Conservation (phyloP, 2,113 vertebrate genomes). For the Bujurquina vittata region DNA sequence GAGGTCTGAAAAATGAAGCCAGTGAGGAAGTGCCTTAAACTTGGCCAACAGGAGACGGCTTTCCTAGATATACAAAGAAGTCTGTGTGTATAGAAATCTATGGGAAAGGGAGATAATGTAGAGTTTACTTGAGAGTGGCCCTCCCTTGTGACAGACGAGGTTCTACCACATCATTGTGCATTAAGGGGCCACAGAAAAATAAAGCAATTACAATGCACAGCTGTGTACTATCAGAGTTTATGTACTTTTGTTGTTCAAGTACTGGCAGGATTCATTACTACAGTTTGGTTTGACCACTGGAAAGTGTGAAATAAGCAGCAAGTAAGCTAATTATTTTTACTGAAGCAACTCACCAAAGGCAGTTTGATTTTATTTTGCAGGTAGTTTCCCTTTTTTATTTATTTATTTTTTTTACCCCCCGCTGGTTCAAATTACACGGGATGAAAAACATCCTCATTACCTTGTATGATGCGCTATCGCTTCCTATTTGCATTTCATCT, state of each 20-base stretch:
- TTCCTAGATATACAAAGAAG: neutral
- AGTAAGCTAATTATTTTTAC: neutral
- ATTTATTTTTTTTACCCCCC: neutral
- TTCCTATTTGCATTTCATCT: neutral
- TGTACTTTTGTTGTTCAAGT: neutral
- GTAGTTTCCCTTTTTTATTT: neutral
- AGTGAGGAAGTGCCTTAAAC: neutral
- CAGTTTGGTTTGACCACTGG: neutral
- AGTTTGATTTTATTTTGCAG: neutral
- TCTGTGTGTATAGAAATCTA: neutral
- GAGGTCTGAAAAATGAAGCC: neutral
- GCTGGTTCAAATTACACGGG: neutral
- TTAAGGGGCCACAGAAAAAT: neutral
- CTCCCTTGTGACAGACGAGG: neutral
- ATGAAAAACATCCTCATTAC: neutral
- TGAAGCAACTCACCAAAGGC: neutral
- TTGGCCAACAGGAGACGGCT: neutral
- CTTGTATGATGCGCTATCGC: neutral
- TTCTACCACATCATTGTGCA: neutral
- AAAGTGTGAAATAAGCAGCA: neutral
- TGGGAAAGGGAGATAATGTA: neutral
- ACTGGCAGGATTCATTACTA: neutral
- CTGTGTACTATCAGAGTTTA: neutral
- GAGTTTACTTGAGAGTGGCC: neutral
- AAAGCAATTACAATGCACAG: neutral